A percentile compares a stretch with the other conserved stretches of the same genome.
phyloP scores from a whole-genome alignment of 2,888 invertebrate species.

The Eristalis intricaria region DNA sequence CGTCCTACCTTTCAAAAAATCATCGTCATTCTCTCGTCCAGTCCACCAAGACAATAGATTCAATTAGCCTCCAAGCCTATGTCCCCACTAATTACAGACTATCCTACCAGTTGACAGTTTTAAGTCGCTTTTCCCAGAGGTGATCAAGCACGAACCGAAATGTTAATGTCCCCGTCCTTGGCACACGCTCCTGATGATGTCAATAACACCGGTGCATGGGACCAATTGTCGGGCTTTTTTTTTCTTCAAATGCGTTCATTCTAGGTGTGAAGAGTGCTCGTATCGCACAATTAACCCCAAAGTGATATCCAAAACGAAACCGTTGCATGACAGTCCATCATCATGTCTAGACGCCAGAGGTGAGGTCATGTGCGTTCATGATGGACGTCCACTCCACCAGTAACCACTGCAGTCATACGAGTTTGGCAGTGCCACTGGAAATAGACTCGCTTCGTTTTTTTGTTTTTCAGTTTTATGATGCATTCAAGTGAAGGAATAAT shows the following conservation, averaged over 20 bases:
- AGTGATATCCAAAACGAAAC: background rate
- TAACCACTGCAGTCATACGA: background rate
- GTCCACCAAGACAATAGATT: no score
- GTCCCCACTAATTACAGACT: background rate
- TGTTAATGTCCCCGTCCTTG: background rate
- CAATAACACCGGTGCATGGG: background rate
- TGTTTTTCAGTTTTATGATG: background rate
- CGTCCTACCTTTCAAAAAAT: no score
- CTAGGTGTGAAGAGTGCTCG: background rate
- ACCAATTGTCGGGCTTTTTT: background rate
- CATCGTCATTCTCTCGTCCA: no score
- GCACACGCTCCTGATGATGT: background rate
- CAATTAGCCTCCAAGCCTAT: background rate
- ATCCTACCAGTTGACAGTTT: background rate
- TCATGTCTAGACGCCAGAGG: background rate
- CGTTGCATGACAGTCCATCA: background rate
- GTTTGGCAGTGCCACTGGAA: background rate
- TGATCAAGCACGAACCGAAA: background rate
- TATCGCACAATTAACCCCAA: background rate
- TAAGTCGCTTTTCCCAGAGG: background rate
- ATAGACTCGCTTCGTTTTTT: background rate
- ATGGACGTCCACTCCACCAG: background rate
- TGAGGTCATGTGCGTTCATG: background rate
- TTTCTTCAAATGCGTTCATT: background rate
- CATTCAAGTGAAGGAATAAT: background rate